Evolutionary conservation across 2,888 invertebrate genomes (phyloP), one percentile per base, ranked within the genome.

Genomic region (Ferrisia virgata): DNA sequence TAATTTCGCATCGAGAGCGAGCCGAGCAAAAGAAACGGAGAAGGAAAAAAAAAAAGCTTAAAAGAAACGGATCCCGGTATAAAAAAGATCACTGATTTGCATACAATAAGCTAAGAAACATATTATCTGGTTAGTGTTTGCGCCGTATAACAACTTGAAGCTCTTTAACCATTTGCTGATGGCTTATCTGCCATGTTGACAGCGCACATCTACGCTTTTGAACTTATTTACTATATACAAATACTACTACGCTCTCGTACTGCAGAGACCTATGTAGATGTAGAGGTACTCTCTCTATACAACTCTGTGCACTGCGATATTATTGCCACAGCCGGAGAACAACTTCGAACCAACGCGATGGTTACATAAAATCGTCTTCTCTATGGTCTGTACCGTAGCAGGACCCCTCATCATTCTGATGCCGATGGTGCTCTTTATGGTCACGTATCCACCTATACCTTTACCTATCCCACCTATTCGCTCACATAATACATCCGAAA

Each of bases 141-240:
- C 47, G 47, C 81, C 81, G 81, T 53, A 81, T 53, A 81, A 81
- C 81, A 33, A 58, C 81, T 81, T 81, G 81, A 81, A 81, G 81
- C 81, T 81, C 81, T 72, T 82, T 72, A 82, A 82, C 40, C 69
- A 40, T 82, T 82, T 31, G 72, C 82, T 82, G 82, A 82, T 82
- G 82, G 82, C 82, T 82, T 82, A 82, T 82, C 82, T 82, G 82
- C 82, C 82, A 82, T 82, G 82, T 82, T 82, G 82, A 82, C 82
- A 82, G 82, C 82, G 82, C 82, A 82, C 82, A 82, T 82, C 82
- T 82, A 82, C 40, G 81, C 81, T 81, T 58, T 81, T 81, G 81
- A 81, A 81, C 81, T 81, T 81, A 81, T 82, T 82, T 82, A 82
- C 82, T 39, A 82, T 47, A 47, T 47, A 47, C 3, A 8, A 9